A percentile compares a stretch with the other conserved stretches of the same genome.
Conservation (phyloP, 2,113 vertebrate species). For the Desmodus rotundus region DNA sequence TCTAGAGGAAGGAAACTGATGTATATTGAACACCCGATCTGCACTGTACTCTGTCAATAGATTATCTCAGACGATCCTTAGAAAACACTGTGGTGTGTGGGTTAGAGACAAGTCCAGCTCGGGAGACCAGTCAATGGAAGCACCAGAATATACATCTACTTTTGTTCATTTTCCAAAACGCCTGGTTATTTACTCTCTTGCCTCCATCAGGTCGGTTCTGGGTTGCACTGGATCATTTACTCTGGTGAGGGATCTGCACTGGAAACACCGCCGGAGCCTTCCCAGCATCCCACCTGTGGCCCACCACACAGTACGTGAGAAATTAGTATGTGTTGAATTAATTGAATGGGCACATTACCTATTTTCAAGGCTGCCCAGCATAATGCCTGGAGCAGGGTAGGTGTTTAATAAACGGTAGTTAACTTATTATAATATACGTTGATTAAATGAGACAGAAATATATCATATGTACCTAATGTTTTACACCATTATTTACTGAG, state of each 20-base stretch:
- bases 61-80: neutral
- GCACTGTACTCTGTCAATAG: neutral
- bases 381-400: neutral
- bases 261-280: neutral
- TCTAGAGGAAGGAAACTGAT: neutral
- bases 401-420: neutral
- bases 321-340: slow-evolving; percentile 16
- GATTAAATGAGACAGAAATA: neutral
- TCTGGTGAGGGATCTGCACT: neutral
- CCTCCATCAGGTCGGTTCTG: neutral
- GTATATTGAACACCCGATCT: neutral
- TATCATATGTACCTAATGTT: neutral
- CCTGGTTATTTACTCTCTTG: neutral
- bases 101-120: neutral
- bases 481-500: neutral
- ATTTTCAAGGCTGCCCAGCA: neutral
- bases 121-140: neutral
- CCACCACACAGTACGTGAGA: neutral
- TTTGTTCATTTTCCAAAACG: neutral
- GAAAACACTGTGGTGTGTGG: neutral
- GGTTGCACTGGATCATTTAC: neutral
- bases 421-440: neutral
- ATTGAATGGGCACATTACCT: neutral
- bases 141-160: neutral
- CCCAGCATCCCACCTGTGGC: neutral